phyloP scores from a whole-genome alignment of 2,888 invertebrate species.

The Agapetus fuscipes region DNA sequence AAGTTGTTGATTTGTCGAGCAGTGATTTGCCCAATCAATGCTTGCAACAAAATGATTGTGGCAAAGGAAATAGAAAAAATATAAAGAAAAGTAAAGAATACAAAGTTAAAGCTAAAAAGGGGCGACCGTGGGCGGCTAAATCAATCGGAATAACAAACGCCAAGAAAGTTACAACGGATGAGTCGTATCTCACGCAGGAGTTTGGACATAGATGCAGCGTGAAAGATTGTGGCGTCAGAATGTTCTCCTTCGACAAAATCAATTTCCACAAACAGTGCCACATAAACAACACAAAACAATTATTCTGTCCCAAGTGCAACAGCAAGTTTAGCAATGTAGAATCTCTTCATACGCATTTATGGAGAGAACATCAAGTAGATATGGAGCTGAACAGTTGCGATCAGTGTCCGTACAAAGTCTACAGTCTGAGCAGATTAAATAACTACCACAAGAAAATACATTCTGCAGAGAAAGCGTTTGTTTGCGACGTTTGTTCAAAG shows the following conservation, averaged over 20 bases:
- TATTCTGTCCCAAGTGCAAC: constrained; percentile 59
- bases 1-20: background rate
- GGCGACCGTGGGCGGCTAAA: constrained; percentile 4
- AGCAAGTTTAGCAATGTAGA: constrained; percentile 50
- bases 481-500: constrained; percentile 59
- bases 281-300: constrained; percentile 29
- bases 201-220: constrained; percentile 39
- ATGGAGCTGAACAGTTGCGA: constrained; percentile 72
- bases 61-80: too few relatives aligned
- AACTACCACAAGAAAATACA: constrained; percentile 71
- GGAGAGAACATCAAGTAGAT: constrained; percentile 67
- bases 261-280: constrained; percentile 59
- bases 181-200: constrained; percentile 1
- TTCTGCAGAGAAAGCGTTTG: constrained; percentile 50
- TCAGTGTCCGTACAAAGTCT: constrained; percentile 64
- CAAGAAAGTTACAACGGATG: constrained; percentile 2
- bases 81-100: background rate
- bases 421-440: constrained; percentile 56
- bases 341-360: constrained; percentile 66
- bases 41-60: too few relatives aligned
- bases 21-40: background rate
- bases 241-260: constrained; percentile 49
- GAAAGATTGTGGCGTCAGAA: constrained; percentile 45
- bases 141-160: constrained; percentile 6
- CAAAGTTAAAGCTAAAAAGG: background rate